Percentiles rank a stretch among this genome's conserved stretches.
Conservation (phyloP, 2,888 invertebrate species). For the Deilephila porcellus region DNA sequence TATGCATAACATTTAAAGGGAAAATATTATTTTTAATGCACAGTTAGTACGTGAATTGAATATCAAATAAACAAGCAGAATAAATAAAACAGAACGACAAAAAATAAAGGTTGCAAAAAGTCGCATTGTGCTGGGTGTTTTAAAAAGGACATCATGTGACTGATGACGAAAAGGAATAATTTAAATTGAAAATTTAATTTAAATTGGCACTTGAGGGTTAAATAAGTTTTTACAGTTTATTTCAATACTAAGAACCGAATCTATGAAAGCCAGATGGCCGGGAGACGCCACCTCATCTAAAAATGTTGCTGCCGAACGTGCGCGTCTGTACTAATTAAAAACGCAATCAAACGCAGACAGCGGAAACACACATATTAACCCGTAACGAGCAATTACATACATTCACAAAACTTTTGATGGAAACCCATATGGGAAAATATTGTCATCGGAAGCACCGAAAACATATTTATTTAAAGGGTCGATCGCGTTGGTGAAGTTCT, state of each 20-base stretch:
- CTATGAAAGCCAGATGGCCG: slow-evolving; percentile 19
- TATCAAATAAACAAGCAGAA: neutral
- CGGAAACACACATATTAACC: slow-evolving; percentile 19
- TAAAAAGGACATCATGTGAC: too few species aligned
- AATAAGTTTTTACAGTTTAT: neutral
- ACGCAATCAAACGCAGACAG: slow-evolving; percentile 31
- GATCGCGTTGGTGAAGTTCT: neutral
- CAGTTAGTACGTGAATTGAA: neutral
- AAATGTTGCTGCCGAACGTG: slow-evolving; percentile 7
- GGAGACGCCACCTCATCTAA: slow-evolving; percentile 5
- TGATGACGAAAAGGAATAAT: neutral
- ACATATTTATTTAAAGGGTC: neutral
- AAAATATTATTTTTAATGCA: neutral
- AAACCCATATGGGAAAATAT: neutral
- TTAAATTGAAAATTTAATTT: neutral
- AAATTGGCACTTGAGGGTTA: neutral
- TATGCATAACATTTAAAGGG: neutral
- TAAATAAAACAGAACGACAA: too few species aligned
- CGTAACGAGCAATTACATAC: slow-evolving; percentile 21
- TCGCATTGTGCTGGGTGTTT: too few species aligned
- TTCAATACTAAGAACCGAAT: neutral
- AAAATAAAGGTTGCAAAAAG: too few species aligned
- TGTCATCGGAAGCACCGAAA: neutral
- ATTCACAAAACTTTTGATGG: neutral
- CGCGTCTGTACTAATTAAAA: slow-evolving; percentile 25